Evolutionary conservation across 1,140 invertebrate genomes (phyloP).

Genomic region (Arion vulgaris): DNA sequence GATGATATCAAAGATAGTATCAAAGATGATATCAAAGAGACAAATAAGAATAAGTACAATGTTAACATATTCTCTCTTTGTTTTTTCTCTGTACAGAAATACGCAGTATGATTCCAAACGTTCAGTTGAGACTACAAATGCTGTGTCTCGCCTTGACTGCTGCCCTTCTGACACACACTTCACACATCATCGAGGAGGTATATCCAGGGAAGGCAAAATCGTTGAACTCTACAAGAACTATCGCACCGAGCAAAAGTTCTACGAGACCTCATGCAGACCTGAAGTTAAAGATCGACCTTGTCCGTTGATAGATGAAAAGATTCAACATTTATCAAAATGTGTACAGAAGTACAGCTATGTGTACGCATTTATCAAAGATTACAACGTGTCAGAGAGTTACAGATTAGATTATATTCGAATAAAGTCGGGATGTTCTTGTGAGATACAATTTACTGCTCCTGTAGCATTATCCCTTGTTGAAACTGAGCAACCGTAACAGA

Average conservation of each 20-base stretch:
- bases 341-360: conserved; percentile 88
- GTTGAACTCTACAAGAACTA: conserved; percentile 84
- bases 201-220: conserved; percentile 81
- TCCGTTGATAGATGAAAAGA: conserved; percentile 81
- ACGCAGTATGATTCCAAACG: conserved; percentile 26
- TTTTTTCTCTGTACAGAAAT: conserved; percentile 13
- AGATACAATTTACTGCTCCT: conserved; percentile 72
- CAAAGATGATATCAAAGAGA: too few species aligned
- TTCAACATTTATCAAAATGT: conserved; percentile 81
- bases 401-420: conserved; percentile 87
- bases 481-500: neutral
- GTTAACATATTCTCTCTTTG: neutral
- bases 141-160: conserved; percentile 75
- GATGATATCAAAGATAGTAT: too few species aligned
- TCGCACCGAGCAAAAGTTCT: conserved; percentile 78
- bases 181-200: conserved; percentile 83
- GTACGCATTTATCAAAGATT: conserved; percentile 83
- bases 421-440: conserved; percentile 86
- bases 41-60: too few species aligned
- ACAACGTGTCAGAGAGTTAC: conserved; percentile 75
- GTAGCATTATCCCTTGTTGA: neutral
- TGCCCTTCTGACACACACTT: conserved; percentile 85
- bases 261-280: conserved; percentile 84
- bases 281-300: conserved; percentile 83
- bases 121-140: neutral